Conservation (phyloP, 2,797 vertebrate species). For the Kryptolebias ocellatus region DNA sequence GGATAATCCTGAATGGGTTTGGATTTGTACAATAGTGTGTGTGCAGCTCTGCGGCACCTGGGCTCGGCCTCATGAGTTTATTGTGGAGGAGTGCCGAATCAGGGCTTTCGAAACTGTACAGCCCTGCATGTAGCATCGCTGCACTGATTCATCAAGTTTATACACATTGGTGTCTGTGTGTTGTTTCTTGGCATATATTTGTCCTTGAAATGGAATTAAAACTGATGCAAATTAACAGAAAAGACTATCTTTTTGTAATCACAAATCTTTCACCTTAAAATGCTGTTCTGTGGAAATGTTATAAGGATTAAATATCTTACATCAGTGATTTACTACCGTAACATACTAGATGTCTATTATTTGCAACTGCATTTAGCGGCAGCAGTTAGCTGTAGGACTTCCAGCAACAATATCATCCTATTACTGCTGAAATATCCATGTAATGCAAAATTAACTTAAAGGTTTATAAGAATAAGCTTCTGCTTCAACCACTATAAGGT, state of each 20-base stretch:
- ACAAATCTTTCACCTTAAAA: no score
- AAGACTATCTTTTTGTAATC: neutral
- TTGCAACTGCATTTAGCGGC: no score
- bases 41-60: constrained; percentile 67
- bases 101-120: constrained; percentile 34
- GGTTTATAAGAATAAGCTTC: no score
- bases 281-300: no score
- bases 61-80: constrained; percentile 54
- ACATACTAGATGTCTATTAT: no score
- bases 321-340: no score
- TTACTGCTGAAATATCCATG: no score
- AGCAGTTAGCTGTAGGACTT: no score
- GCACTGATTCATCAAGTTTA: constrained; percentile 22
- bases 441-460: no score
- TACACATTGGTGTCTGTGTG: constrained; percentile 18
- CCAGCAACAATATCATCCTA: no score
- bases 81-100: constrained; percentile 42
- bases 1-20: constrained; percentile 66
- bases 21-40: constrained; percentile 54
- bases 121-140: constrained; percentile 16
- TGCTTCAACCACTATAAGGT: no score
- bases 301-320: no score
- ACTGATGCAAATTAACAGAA: neutral
- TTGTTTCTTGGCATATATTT: constrained; percentile 7
- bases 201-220: neutral